Percentiles rank a stretch among this genome's conserved stretches.
These are phyloP conservation scores for Mactromeris polynyma DNA, from an alignment of 2,888 invertebrate species.

Conservation along the genomic window DNA sequence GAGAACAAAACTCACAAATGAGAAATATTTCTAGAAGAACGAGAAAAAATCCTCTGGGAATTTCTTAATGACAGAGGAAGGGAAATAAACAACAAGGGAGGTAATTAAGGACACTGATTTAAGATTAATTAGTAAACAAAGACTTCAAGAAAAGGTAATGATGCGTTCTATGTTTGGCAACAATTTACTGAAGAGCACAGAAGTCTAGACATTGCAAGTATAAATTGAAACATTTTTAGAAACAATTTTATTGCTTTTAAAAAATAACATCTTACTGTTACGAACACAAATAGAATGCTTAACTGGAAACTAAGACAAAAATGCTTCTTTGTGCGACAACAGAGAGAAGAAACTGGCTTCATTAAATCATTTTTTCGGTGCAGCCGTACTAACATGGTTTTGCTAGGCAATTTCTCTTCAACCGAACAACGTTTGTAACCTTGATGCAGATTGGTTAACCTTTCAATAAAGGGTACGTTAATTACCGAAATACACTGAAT, in stretches of 20 bases:
- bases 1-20: no score
- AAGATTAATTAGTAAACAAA: constrained; percentile 1
- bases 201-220: constrained; percentile 4
- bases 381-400: no score
- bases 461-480: no score
- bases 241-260: background rate
- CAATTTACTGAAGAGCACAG: background rate
- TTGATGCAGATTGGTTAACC: no score
- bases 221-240: constrained; percentile 5
- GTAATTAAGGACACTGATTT: constrained; percentile 6
- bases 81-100: constrained; percentile 3
- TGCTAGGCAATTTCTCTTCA: no score
- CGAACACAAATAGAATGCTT: background rate
- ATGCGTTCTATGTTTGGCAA: background rate
- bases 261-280: background rate
- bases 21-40: no score
- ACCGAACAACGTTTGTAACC: no score
- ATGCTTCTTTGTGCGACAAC: background rate
- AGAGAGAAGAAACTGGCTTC: background rate
- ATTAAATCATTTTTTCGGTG: no score
- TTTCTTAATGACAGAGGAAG: background rate
- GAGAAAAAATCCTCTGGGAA: background rate
- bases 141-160: background rate
- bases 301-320: background rate
- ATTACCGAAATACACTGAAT: no score